Percentiles rank a stretch among this genome's conserved stretches.
phyloP scores from a whole-genome alignment of 2,113 vertebrate species.

The Fulmarus glacialis region DNA sequence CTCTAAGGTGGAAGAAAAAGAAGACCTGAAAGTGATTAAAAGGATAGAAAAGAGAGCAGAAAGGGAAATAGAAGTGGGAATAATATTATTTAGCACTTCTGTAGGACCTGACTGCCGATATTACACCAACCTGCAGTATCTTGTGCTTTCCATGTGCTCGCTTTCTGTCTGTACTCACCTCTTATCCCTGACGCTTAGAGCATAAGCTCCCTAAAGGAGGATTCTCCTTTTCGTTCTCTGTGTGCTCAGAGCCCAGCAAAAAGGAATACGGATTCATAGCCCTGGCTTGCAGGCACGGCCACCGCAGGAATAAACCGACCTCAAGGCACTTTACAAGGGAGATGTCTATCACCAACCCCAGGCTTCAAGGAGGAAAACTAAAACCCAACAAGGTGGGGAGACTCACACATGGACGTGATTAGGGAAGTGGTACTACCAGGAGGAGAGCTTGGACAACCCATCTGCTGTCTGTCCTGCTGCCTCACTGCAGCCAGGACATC shows the following conservation, averaged over 20 bases:
- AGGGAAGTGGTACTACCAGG: neutral
- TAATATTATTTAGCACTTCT: constrained; percentile 3
- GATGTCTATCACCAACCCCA: neutral
- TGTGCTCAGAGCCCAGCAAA: neutral
- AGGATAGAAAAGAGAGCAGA: constrained; percentile 7
- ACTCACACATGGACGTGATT: neutral
- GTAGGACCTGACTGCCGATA: neutral
- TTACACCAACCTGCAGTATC: neutral
- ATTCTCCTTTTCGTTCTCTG: neutral
- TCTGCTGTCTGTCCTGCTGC: neutral
- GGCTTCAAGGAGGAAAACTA: neutral
- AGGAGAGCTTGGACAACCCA: neutral
- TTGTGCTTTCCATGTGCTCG: neutral
- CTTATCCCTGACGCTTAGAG: neutral
- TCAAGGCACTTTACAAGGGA: neutral
- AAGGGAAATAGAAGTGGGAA: neutral
- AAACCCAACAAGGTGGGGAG: neutral
- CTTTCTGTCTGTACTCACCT: neutral
- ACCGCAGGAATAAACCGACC: neutral
- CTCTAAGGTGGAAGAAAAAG: constrained; percentile 30
- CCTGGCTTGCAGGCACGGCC: fast-evolving
- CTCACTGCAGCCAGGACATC: neutral
- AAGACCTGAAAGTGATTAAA: constrained; percentile 47
- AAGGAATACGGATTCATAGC: neutral
- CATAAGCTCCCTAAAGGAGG: neutral